Evolutionary conservation across 2,797 vertebrate species (phyloP).

Genomic region (Halcyon chelicuti): DNA sequence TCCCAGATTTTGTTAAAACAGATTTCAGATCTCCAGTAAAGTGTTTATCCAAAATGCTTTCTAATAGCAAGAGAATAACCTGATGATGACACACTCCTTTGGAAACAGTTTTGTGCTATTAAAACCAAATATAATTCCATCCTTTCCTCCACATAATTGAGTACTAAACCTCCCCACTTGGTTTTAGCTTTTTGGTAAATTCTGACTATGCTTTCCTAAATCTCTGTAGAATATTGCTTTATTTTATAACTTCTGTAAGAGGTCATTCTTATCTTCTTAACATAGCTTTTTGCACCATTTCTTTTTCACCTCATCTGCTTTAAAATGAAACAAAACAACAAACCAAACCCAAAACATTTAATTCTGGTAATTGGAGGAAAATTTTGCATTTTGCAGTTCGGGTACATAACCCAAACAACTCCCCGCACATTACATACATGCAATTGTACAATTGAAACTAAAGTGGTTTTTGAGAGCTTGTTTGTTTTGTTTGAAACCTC

Average conservation of each 20-base stretch:
- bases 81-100: neutral
- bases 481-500: neutral
- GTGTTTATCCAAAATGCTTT: neutral
- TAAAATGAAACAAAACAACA: neutral
- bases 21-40: neutral
- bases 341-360: neutral
- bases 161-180: neutral
- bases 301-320: neutral
- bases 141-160: neutral
- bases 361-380: neutral
- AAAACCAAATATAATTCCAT: neutral
- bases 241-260: neutral
- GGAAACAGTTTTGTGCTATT: neutral
- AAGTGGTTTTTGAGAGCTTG: neutral
- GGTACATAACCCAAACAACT: neutral
- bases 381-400: neutral
- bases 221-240: neutral
- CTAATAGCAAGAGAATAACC: neutral
- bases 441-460: neutral
- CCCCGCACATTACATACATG: neutral
- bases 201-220: neutral
- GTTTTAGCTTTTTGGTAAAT: neutral
- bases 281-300: neutral
- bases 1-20: neutral
- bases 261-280: neutral